Base-by-base conservation (phyloP, 2,888 invertebrate genomes). In the Cynaeus angustus region DNA sequence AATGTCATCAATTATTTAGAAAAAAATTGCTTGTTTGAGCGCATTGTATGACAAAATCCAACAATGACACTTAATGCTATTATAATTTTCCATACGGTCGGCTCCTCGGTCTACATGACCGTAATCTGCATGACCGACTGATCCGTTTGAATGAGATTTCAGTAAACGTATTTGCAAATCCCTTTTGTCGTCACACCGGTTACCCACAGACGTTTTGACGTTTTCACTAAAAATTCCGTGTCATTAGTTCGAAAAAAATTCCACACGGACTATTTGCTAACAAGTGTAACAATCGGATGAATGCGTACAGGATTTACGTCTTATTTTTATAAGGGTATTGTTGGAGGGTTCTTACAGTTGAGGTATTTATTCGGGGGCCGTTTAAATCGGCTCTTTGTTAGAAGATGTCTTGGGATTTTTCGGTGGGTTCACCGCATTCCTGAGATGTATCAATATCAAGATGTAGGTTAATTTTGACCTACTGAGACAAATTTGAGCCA, bases 61-160 rank as follows among this genome's bases (percentile, higher is more conserved):
- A 72, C 74, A 75, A 73, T 77, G 76, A 74, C 70, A 76, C 69
- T 77, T 81, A 82, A 82, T 83, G 78, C 81, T 76, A 82, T 83
- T 83, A 82, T 78, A 81, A 82, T 82, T 83, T 83, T 82, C 80
- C 81, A 71, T 76, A 72, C 76, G 81, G 78, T 74, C 76, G 79
- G 14, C 55, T 58, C 66, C 69, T 71, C 73, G n/a, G n/a, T n/a
- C n/a, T n/a, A n/a, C n/a, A n/a, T n/a, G 56, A 70, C 62, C 72
- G 46, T 73, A 72, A 74, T 74, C 71, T 66, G 66, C 68, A 74
- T 73, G 71, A 74, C 68, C 73, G 72, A 72, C 64, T 66, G 71
- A 68, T 67, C 72, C 66, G 62, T 70, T 65, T 73, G 68, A 73
- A 73, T 73, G 70, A 68, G 68, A 68, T 74, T 64, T 64, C 38